phyloP scores from a whole-genome alignment of 1,140 invertebrate species.

The Myzus persicae region DNA sequence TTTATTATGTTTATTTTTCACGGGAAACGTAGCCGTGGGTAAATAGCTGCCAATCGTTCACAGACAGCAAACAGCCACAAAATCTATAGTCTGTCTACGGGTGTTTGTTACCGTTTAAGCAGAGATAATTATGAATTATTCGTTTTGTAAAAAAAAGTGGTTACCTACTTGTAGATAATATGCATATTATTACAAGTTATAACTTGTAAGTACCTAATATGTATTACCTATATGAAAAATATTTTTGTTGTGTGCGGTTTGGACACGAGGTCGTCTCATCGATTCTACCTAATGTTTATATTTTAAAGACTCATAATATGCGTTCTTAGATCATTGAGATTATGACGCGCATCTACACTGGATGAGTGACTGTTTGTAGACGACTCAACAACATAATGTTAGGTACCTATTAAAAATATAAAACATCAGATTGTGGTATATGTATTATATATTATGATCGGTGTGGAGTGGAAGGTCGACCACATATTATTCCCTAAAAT shows the following conservation, averaged over 20 bases:
- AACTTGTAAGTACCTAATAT: background rate
- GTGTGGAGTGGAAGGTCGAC: no score
- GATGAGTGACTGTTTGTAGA: no score
- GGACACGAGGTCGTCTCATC: background rate
- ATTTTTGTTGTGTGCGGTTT: background rate
- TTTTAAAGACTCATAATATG: background rate
- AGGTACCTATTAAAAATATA: no score
- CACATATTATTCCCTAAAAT: no score
- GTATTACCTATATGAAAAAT: background rate
- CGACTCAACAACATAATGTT: no score
- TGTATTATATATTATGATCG: no score
- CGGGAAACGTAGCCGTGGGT: background rate
- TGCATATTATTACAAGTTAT: background rate
- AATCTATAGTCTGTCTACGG: background rate
- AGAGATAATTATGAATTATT: background rate
- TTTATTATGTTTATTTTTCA: constrained; percentile 14
- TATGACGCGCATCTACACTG: no score
- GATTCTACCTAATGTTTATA: background rate
- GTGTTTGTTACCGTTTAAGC: background rate
- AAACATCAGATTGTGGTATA: no score
- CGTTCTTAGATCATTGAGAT: background rate
- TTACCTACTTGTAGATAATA: background rate
- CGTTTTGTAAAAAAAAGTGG: background rate
- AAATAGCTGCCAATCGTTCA: background rate
- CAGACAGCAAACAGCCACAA: background rate